Evolutionary conservation across 2,888 invertebrate genomes (phyloP).

Genomic region (Nomada goodeniana): DNA sequence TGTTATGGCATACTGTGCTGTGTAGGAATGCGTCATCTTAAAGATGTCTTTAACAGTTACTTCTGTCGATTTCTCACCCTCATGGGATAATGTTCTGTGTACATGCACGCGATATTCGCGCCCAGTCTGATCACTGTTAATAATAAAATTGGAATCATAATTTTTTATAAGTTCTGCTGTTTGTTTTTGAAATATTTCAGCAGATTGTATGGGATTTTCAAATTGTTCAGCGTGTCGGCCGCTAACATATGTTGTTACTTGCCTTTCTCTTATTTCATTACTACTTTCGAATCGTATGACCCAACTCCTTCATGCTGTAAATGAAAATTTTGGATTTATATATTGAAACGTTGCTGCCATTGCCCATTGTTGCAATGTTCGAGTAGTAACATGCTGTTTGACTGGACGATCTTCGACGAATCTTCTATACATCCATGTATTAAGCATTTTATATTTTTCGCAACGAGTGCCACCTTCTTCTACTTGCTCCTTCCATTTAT

Average conservation of each 20-base stretch:
- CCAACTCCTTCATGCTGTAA: neutral
- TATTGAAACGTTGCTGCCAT: neutral
- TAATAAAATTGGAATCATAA: neutral
- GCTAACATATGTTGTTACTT: neutral
- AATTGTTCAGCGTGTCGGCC: neutral
- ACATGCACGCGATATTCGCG: neutral
- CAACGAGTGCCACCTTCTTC: neutral
- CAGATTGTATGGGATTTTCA: neutral
- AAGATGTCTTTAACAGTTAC: neutral
- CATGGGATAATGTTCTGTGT: neutral
- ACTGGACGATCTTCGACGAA: too few relatives aligned
- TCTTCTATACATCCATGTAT: neutral
- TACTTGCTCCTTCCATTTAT: neutral
- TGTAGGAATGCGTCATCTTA: constrained; percentile 8
- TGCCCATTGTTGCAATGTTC: neutral
- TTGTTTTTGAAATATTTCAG: constrained; percentile 1
- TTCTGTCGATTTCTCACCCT: neutral
- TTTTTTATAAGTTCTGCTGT: neutral
- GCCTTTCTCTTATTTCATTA: neutral
- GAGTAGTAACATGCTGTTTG: neutral
- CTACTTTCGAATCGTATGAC: neutral
- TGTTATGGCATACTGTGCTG: constrained; percentile 8
- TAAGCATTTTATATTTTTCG: neutral
- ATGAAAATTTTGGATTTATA: neutral
- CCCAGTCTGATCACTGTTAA: constrained; percentile 3